phyloP scores from a whole-genome alignment of 1,140 invertebrate genomes.

The Goniozus legneri region DNA sequence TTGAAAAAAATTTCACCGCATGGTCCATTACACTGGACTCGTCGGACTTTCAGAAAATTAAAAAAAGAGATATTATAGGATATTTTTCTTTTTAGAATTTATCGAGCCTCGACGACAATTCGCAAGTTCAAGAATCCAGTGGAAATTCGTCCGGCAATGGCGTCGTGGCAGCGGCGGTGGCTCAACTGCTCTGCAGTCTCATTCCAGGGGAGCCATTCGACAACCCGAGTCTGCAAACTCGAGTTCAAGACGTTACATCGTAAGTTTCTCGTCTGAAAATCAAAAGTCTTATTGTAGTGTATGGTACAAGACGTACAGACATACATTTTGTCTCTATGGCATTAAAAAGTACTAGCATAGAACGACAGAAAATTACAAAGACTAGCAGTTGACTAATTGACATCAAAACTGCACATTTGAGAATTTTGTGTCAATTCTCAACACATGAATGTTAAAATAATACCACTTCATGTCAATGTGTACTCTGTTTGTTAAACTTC shows the following conservation, averaged over 20 bases:
- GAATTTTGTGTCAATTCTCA: too few relatives aligned
- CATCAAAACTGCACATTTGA: too few relatives aligned
- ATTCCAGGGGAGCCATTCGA: slow-evolving; percentile 46
- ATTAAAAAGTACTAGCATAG: too few relatives aligned
- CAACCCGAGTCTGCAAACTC: slow-evolving; percentile 37
- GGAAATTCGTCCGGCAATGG: slow-evolving; percentile 42
- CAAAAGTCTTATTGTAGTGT: too few relatives aligned
- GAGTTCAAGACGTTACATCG: slow-evolving; percentile 49
- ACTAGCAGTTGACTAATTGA: too few relatives aligned
- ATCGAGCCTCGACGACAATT: slow-evolving; percentile 40
- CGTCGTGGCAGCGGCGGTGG: slow-evolving; percentile 37
- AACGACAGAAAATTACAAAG: too few relatives aligned
- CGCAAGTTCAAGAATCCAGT: slow-evolving; percentile 40
- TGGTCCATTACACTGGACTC: slow-evolving; percentile 3
- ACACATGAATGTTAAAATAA: too few relatives aligned
- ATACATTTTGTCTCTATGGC: too few relatives aligned
- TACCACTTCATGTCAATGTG: too few relatives aligned
- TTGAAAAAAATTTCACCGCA: not conserved
- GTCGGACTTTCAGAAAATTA: slow-evolving; percentile 8
- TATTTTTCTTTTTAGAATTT: slow-evolving; percentile 36
- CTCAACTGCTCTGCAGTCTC: slow-evolving; percentile 48
- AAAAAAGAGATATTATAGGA: not conserved
- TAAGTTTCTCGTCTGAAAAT: too few relatives aligned
- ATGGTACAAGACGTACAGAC: too few relatives aligned
- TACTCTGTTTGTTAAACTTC: too few relatives aligned